Conservation (phyloP, 2,113 vertebrate genomes). For the Pelobates fuscus region DNA sequence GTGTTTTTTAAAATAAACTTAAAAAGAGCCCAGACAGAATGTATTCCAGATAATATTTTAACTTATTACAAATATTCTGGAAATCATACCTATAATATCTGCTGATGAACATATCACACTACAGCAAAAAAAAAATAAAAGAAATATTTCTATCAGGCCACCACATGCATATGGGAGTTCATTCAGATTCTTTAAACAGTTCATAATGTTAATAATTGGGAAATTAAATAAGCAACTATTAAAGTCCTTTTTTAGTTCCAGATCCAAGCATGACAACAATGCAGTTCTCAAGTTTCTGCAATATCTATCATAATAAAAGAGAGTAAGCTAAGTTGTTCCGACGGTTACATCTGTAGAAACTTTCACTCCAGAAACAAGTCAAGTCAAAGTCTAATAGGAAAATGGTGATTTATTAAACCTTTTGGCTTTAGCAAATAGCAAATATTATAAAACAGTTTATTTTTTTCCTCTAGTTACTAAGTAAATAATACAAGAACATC, state of each 20-base stretch:
- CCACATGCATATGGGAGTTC: too few species aligned
- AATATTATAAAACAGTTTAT: conserved; percentile 22
- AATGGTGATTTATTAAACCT: conserved; percentile 17
- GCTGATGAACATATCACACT: too few species aligned
- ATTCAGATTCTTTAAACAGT: too few species aligned
- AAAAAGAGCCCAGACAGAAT: too few species aligned
- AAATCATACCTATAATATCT: too few species aligned
- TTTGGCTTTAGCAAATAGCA: conserved; percentile 11
- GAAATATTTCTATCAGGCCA: too few species aligned
- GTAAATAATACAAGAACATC: conserved; percentile 37
- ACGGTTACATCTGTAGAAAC: background rate
- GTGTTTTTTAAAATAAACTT: too few species aligned
- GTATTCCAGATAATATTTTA: too few species aligned
- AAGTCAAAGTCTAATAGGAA: conserved; percentile 16
- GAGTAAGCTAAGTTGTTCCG: background rate
- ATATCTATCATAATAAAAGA: background rate
- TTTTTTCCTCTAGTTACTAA: conserved; percentile 37
- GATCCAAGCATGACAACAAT: background rate
- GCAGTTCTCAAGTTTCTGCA: background rate
- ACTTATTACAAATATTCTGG: too few species aligned
- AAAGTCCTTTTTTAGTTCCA: background rate
- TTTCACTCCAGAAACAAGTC: background rate
- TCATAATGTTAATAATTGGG: too few species aligned
- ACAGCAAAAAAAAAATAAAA: too few species aligned
- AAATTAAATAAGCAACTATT: too few species aligned